Conservation (phyloP, 64 coral and sea anemone genomes). For the Trachythela sp. region DNA sequence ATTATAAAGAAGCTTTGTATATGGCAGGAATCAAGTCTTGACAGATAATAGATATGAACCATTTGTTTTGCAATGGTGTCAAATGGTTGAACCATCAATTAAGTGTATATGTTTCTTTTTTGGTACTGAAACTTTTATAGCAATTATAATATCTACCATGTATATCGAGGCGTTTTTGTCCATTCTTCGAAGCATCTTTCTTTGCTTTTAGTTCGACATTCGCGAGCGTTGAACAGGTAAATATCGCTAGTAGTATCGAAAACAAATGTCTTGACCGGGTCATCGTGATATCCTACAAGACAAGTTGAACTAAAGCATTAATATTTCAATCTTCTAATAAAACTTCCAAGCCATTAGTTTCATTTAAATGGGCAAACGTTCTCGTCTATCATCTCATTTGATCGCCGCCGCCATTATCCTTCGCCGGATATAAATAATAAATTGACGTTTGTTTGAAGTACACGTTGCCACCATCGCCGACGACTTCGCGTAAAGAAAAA, state of each 20-base stretch:
- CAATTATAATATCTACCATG: neutral
- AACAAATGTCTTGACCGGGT: neutral
- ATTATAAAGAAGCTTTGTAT: no score
- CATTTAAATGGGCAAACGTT: neutral
- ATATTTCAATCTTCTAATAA: neutral
- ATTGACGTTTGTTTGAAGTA: neutral
- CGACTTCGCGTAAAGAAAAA: neutral
- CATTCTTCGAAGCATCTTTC: neutral
- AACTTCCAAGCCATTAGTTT: neutral
- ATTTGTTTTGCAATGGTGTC: no score
- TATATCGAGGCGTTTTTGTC: neutral
- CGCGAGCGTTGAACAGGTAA: neutral
- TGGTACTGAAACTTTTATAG: neutral
- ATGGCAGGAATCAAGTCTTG: no score
- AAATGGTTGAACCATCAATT: no score
- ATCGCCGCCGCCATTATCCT: neutral
- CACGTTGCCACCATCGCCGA: conserved; percentile 3
- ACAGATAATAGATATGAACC: no score
- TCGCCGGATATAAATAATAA: conserved; percentile 2
- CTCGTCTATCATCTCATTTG: neutral
- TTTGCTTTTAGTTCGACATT: neutral
- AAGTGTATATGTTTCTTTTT: neutral
- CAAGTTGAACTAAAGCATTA: neutral
- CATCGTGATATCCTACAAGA: neutral
- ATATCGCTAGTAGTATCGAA: neutral